Conservation (phyloP, 1,140 invertebrate species). For the Caenorhabditis elegans region WBcel235 BX284603.4:11286001-11286500, state of each 20-base stretch:
- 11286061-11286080: slow-evolving; percentile 7
- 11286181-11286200: too few relatives aligned
- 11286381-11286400: too few relatives aligned
- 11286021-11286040: slow-evolving; percentile 9
- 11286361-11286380: too few relatives aligned
- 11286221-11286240: background rate
- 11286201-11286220: too few relatives aligned
- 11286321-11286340: too few relatives aligned
- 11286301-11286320: background rate
- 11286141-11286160: background rate
- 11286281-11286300: background rate
- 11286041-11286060: slow-evolving; percentile 16
- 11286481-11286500: background rate
- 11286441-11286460: background rate
- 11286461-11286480: background rate
- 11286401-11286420: background rate
- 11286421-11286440: slow-evolving; percentile 2
- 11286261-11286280: background rate
- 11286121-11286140: background rate
- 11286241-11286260: background rate
- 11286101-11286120: slow-evolving; percentile 26
- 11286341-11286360: too few relatives aligned
- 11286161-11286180: background rate
- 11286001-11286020: background rate
- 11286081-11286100: slow-evolving; percentile 4